Evolutionary conservation across 2,888 invertebrate genomes (phyloP), one percentile per base, ranked within the genome.

Genomic region (Lithophane leautieri): DNA sequence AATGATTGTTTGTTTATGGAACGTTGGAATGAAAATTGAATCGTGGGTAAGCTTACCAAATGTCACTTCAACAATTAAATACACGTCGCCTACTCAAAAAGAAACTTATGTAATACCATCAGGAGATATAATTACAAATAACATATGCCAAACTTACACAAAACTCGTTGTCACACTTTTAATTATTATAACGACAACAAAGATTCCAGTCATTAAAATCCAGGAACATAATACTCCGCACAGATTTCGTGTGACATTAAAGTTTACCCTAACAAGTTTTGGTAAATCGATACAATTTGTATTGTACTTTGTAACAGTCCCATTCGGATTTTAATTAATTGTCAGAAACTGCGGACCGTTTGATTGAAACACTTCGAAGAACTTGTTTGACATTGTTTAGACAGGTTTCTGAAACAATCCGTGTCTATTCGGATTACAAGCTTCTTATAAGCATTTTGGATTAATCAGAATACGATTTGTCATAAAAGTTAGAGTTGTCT

Each of bases 321-420:
- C 88, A 93, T 94, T 94, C 92, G 90, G 90, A 89, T 93, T 94
- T 86, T 94, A 94, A 94, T 94, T 94, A 94, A 94, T 94, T 94
- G 94, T 93, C 93, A 93, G 91, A 90, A 90, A 91, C 90, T 90
- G 84, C 65, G 91, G 89, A 90, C 81, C 89, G 90, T 93, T 94
- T 93, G 92, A 94, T 93, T 93, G 93, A 94, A 94, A 92, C 93
- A 91, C 91, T 94, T 92, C 87, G 88, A 88, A 80, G 87, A 93
- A 94, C 91, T 94, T 94, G 93, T 93, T 91, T 91, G 93, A 92
- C 92, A 93, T 93, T 94, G 94, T 94, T 94, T 94, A 90, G 93
- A 93, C 93, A 94, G 94, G 92, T 91, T 91, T 91, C 89, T 80
- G 73, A 61, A 88, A 83, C 85, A 86, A 86, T 88, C 85, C 88